Evolutionary conservation across 2,797 vertebrate species (phyloP).

Genomic region (Octomys mimax): DNA sequence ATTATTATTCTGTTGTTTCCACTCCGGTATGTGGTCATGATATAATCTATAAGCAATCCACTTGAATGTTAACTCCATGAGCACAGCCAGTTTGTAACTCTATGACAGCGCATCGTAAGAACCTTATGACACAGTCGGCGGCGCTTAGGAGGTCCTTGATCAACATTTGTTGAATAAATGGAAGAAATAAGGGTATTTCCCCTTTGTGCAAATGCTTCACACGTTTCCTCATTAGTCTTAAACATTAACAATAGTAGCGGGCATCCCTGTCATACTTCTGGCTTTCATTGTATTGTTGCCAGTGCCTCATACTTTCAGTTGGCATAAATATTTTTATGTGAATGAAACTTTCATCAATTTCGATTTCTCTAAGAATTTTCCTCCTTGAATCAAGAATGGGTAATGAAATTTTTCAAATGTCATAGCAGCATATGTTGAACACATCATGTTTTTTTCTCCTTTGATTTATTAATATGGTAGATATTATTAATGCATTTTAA

Average conservation of each 20-base stretch:
- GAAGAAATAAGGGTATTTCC: not conserved
- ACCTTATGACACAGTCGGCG: not conserved
- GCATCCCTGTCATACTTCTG: not conserved
- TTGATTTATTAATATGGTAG: conserved; percentile 78
- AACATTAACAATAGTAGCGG: not conserved
- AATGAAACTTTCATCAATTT: conserved; percentile 57
- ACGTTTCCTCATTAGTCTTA: not conserved
- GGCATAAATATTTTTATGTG: conserved; percentile 9
- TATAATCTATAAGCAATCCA: not conserved
- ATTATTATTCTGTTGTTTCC: not conserved
- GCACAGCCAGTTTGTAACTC: not conserved
- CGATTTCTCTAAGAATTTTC: conserved; percentile 66
- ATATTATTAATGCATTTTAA: conserved; percentile 76
- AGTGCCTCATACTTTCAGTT: not conserved
- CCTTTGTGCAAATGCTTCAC: not conserved
- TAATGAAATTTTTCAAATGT: conserved; percentile 73
- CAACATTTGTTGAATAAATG: not conserved
- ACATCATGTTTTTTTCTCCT: conserved; percentile 69
- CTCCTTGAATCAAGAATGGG: conserved; percentile 50
- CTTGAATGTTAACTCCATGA: not conserved
- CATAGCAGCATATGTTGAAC: conserved; percentile 75
- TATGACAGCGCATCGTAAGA: not conserved
- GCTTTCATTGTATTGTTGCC: not conserved
- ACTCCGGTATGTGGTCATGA: not conserved
- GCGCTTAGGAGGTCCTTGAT: not conserved